Evolutionary conservation across 2,888 invertebrate genomes (phyloP).

Genomic region (Nycteola revayana): DNA sequence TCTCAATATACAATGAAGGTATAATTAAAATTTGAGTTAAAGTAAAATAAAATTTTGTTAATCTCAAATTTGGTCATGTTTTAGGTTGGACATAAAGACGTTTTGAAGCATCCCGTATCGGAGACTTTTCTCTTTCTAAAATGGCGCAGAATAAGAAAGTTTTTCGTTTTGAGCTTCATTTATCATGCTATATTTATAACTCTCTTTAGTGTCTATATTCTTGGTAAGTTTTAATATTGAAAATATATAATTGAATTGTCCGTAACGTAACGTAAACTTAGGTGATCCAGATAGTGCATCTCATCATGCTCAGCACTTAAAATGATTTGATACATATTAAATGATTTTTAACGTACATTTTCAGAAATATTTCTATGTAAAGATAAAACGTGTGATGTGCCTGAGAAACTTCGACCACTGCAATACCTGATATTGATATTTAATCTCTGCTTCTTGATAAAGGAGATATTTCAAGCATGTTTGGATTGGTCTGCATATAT

Average conservation of each 20-base stretch:
- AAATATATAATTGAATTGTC: too few species aligned
- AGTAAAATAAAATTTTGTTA: too few species aligned
- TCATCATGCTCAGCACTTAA: too few species aligned
- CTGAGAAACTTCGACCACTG: slow-evolving; percentile 62
- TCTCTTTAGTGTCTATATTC: slow-evolving; percentile 87
- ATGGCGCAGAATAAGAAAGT: slow-evolving; percentile 91
- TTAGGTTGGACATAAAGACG: slow-evolving; percentile 88
- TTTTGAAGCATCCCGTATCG: slow-evolving; percentile 91
- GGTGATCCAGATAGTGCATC: too few species aligned
- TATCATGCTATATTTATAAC: slow-evolving; percentile 90
- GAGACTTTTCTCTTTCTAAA: slow-evolving; percentile 92
- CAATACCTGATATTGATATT: slow-evolving; percentile 84
- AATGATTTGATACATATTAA: too few species aligned
- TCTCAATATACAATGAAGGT: too few species aligned
- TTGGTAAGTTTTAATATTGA: slow-evolving; percentile 70
- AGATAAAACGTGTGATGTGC: slow-evolving; percentile 61
- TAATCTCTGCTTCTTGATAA: slow-evolving; percentile 84
- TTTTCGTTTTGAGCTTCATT: slow-evolving; percentile 89
- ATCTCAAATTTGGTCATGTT: too few species aligned
- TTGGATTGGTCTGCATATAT: slow-evolving; percentile 88
- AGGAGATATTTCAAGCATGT: slow-evolving; percentile 90
- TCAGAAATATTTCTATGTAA: slow-evolving; percentile 79
- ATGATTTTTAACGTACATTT: slow-evolving; percentile 31
- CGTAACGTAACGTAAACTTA: too few species aligned
- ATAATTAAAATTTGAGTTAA: too few species aligned